Evolutionary conservation across 1,140 invertebrate genomes (phyloP).

Genomic region (Caenorhabditis briggsae): DNA sequence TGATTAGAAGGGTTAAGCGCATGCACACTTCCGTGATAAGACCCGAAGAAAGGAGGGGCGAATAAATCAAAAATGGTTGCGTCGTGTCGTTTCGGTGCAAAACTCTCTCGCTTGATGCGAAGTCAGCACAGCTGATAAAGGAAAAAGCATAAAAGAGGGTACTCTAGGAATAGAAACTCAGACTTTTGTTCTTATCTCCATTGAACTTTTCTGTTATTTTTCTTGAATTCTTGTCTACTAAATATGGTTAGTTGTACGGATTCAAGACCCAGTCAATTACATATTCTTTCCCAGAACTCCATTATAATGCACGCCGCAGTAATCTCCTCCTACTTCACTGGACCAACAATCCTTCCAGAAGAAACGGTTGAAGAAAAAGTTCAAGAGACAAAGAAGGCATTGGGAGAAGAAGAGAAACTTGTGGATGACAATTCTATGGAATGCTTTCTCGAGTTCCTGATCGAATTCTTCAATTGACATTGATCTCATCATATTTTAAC

Average conservation of each 20-base stretch:
- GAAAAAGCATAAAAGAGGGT: background rate
- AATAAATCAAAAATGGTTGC: slow-evolving; percentile 35
- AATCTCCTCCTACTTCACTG: slow-evolving; percentile 23
- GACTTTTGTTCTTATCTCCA: slow-evolving; percentile 15
- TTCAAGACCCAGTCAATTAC: background rate
- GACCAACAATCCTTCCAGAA: slow-evolving; percentile 1
- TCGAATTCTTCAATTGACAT: slow-evolving; percentile 42
- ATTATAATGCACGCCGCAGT: slow-evolving; percentile 28
- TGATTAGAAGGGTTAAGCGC: slow-evolving; percentile 46
- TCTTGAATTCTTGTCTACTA: background rate
- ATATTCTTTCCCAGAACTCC: slow-evolving; percentile 23
- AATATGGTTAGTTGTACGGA: background rate
- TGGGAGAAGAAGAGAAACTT: slow-evolving; percentile 13
- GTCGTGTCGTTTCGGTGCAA: background rate
- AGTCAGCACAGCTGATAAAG: slow-evolving; percentile 40
- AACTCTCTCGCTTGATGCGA: background rate
- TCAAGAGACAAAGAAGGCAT: background rate
- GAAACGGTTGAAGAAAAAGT: background rate
- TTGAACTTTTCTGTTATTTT: background rate
- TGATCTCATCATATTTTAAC: background rate
- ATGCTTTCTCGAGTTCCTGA: slow-evolving; percentile 43
- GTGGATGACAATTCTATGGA: slow-evolving; percentile 45
- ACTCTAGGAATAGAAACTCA: background rate
- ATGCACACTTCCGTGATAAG: slow-evolving; percentile 39
- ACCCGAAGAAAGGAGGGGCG: background rate